Percentiles rank a stretch among this genome's conserved stretches.
Evolutionary conservation across 2,797 vertebrate species (phyloP).

Genomic region (Sparidentex hasta): DNA sequence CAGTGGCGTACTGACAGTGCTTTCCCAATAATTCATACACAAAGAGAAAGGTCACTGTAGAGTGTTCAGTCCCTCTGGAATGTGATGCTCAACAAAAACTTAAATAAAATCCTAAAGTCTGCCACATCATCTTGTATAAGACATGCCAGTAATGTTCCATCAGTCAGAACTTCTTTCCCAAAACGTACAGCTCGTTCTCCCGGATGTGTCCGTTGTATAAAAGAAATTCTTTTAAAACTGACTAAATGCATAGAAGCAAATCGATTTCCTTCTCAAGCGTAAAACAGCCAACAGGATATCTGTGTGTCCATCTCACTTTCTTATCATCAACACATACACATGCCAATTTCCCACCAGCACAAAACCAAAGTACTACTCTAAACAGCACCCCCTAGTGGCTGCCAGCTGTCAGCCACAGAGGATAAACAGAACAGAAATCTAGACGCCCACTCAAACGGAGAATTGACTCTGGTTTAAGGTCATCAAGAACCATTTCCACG

Average conservation of each 20-base stretch:
- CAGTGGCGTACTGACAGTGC: not conserved
- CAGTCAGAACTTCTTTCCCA: conserved; percentile 27
- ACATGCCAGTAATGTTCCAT: conserved; percentile 25
- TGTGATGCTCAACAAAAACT: conserved; percentile 37
- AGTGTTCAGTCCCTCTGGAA: conserved; percentile 47
- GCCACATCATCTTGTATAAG: not conserved
- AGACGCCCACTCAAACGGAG: not conserved
- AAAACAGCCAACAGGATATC: conserved; percentile 26
- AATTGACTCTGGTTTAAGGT: not conserved
- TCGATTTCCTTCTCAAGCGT: conserved; percentile 7
- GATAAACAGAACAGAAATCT: not conserved
- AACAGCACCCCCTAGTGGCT: conserved; percentile 38
- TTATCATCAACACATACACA: conserved; percentile 40
- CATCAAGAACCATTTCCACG: not conserved
- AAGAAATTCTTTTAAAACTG: conserved; percentile 31
- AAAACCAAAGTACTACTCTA: not conserved
- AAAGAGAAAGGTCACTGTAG: conserved; percentile 22
- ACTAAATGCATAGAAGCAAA: conserved; percentile 64
- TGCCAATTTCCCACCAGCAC: conserved; percentile 19
- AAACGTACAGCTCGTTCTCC: conserved; percentile 24
- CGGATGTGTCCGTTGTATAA: conserved; percentile 12
- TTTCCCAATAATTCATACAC: not conserved
- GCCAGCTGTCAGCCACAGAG: conserved; percentile 3
- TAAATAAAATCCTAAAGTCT: conserved; percentile 11
- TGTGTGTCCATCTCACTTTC: conserved; percentile 32